Evolutionary conservation across 2,888 invertebrate species (phyloP).

Genomic region (Keiferia lycopersicella): DNA sequence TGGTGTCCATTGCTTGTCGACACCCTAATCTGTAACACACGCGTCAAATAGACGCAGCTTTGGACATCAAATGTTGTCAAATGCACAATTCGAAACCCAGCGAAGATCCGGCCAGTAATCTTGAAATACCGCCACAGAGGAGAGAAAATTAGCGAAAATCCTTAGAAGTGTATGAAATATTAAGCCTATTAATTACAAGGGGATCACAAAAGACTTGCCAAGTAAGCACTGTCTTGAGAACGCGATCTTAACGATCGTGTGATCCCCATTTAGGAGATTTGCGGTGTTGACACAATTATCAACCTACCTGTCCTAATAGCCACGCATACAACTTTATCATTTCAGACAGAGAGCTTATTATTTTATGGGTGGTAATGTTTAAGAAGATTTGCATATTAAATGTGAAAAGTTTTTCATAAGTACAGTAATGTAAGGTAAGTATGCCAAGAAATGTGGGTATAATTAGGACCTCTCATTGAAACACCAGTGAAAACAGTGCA

Average conservation of each 20-base stretch:
- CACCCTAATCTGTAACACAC: background rate
- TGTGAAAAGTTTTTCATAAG: background rate
- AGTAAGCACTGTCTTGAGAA: constrained; percentile 55
- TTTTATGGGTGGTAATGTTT: background rate
- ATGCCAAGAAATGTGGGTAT: no score
- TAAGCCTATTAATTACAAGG: constrained; percentile 67
- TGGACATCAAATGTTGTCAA: no score
- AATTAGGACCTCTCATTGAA: no score
- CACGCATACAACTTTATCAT: constrained; percentile 21
- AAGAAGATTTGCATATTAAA: background rate
- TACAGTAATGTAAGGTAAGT: no score
- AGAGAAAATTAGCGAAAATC: constrained; percentile 64
- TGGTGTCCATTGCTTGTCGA: background rate
- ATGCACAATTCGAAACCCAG: background rate
- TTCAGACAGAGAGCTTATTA: background rate
- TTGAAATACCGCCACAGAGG: constrained; percentile 48
- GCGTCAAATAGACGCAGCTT: background rate
- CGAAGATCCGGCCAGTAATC: constrained; percentile 44
- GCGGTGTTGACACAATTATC: constrained; percentile 47
- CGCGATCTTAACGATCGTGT: constrained; percentile 63
- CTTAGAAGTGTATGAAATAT: constrained; percentile 67
- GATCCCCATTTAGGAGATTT: constrained; percentile 59
- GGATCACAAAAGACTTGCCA: constrained; percentile 63
- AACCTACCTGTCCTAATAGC: constrained; percentile 35
- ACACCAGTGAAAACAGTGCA: no score